Conservation (phyloP, 2,888 invertebrate genomes). For the Pyrrhia umbra region DNA sequence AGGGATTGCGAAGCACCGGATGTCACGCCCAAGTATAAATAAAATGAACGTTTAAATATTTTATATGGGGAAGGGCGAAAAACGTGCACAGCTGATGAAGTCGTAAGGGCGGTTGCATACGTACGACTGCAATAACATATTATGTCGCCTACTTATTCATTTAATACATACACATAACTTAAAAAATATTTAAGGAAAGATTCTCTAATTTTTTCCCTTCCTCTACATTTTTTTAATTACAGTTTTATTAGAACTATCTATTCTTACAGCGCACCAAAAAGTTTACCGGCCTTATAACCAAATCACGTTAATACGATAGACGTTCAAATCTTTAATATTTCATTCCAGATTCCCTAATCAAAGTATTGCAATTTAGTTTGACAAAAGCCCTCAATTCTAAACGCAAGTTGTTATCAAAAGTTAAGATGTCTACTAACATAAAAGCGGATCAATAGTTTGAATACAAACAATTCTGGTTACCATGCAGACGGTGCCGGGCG, state of each 20-base stretch:
- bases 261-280: too few species aligned
- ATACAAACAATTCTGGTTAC: constrained; percentile 86
- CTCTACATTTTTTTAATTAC: too few species aligned
- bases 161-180: too few species aligned
- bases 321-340: too few species aligned
- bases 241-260: too few species aligned
- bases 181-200: too few species aligned
- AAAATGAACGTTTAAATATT: constrained; percentile 59
- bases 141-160: neutral
- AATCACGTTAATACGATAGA: too few species aligned
- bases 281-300: too few species aligned
- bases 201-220: too few species aligned
- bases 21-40: constrained; percentile 51
- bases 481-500: constrained; percentile 81
- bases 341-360: neutral
- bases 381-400: neutral
- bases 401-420: constrained; percentile 20
- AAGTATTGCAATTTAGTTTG: neutral
- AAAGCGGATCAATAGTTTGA: constrained; percentile 84
- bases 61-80: constrained; percentile 47
- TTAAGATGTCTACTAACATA: constrained; percentile 61
- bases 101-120: constrained; percentile 35
- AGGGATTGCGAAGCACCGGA: constrained; percentile 29
- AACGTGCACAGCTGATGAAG: constrained; percentile 51
- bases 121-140: constrained; percentile 8